Percentiles rank a stretch among this genome's conserved stretches.
Conservation (phyloP, 2,113 vertebrate species). For the Genyomyrus donnyi region DNA sequence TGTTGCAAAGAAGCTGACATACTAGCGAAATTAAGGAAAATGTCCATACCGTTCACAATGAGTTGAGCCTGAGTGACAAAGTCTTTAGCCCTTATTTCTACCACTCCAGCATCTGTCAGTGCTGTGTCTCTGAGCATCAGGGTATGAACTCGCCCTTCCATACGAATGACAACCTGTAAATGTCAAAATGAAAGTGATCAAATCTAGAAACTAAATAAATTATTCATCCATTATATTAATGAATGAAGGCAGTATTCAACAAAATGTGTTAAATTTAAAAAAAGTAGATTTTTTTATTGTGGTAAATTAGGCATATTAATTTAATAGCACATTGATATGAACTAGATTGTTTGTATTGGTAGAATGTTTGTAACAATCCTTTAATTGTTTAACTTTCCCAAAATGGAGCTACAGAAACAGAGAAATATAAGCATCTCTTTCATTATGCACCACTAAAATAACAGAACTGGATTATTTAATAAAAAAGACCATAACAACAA, state of each 20-base stretch:
- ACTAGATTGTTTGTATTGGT: background rate
- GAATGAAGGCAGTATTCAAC: background rate
- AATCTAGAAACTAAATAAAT: background rate
- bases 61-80: constrained; percentile 86
- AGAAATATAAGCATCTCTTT: background rate
- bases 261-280: background rate
- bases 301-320: background rate
- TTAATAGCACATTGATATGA: background rate
- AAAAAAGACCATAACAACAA: background rate
- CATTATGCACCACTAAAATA: background rate
- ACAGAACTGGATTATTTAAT: background rate
- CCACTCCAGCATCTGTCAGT: constrained; percentile 80
- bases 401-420: background rate
- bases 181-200: constrained; percentile 23
- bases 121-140: constrained; percentile 80
- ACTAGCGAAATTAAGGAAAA: background rate
- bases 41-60: constrained; percentile 75
- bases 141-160: constrained; percentile 80
- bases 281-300: background rate
- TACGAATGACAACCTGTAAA: constrained; percentile 78
- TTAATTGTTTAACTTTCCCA: background rate
- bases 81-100: constrained; percentile 81
- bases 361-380: background rate
- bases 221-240: background rate
- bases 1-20: background rate